Evolutionary conservation across 2,888 invertebrate genomes (phyloP).

Genomic region (Drosophila kokeensis): DNA sequence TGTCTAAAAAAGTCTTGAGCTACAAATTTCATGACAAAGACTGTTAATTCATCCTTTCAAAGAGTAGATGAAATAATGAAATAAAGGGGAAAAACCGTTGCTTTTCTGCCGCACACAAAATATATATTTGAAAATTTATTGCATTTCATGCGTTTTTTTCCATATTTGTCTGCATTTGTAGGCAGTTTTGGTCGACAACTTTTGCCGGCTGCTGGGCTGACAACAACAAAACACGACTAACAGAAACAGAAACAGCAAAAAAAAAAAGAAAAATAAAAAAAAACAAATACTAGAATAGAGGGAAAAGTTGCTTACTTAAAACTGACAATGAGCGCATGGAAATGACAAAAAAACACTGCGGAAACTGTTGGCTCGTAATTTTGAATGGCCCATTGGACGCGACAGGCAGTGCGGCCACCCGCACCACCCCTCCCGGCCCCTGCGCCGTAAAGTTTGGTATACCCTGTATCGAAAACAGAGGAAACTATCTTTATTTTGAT

Average conservation of each 20-base stretch:
- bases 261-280: conserved; percentile 9
- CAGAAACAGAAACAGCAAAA: conserved; percentile 30
- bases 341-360: conserved; percentile 78
- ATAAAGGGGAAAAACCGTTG: conserved; percentile 10
- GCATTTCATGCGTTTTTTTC: conserved; percentile 73
- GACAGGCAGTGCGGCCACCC: conserved; percentile 49
- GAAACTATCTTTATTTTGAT: neutral
- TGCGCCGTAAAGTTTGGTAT: conserved; percentile 52
- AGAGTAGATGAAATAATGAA: conserved; percentile 18
- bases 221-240: conserved; percentile 31
- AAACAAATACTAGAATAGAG: conserved; percentile 31
- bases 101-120: conserved; percentile 50
- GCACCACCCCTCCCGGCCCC: conserved; percentile 4
- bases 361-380: conserved; percentile 78
- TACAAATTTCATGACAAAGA: neutral
- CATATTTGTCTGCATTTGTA: conserved; percentile 76
- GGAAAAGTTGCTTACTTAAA: conserved; percentile 76
- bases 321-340: conserved; percentile 79
- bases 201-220: conserved; percentile 57
- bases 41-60: neutral
- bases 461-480: conserved; percentile 15
- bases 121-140: conserved; percentile 79
- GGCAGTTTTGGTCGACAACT: conserved; percentile 74
- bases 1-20: neutral
- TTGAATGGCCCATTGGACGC: conserved; percentile 73